A percentile compares a stretch with the other conserved stretches of the same genome.
Evolutionary conservation across 2,113 vertebrate genomes (phyloP).

Genomic region (Rhinolophus ferrumequinum): DNA sequence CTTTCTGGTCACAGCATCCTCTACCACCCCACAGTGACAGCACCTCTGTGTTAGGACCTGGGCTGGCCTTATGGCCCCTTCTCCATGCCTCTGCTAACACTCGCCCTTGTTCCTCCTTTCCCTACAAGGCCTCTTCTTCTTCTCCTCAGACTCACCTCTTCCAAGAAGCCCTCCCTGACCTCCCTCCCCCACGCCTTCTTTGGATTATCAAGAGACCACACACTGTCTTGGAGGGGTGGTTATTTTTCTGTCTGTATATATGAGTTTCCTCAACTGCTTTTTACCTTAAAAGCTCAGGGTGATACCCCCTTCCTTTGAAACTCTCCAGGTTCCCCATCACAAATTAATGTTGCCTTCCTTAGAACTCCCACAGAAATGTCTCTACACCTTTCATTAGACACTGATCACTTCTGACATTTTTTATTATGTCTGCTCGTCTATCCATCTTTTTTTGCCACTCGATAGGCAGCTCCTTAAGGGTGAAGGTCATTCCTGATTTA

Average conservation of each 20-base stretch:
- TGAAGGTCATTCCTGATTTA: background rate
- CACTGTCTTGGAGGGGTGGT: background rate
- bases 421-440: background rate
- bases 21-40: background rate
- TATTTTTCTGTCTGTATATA: no score
- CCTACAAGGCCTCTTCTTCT: background rate
- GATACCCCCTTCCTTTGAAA: background rate
- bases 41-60: background rate
- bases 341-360: background rate
- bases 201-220: background rate
- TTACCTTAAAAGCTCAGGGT: background rate
- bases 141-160: background rate
- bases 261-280: background rate
- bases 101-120: background rate
- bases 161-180: background rate
- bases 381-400: background rate
- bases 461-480: background rate
- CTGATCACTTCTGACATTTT: background rate
- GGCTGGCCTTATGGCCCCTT: background rate
- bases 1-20: fast-evolving
- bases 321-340: background rate
- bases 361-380: background rate
- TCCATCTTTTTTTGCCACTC: background rate
- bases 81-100: background rate
- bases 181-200: background rate